Percentiles rank a stretch among this genome's conserved stretches.
phyloP scores from a whole-genome alignment of 1,140 invertebrate species.

The Heliconius hewitsoni region DNA sequence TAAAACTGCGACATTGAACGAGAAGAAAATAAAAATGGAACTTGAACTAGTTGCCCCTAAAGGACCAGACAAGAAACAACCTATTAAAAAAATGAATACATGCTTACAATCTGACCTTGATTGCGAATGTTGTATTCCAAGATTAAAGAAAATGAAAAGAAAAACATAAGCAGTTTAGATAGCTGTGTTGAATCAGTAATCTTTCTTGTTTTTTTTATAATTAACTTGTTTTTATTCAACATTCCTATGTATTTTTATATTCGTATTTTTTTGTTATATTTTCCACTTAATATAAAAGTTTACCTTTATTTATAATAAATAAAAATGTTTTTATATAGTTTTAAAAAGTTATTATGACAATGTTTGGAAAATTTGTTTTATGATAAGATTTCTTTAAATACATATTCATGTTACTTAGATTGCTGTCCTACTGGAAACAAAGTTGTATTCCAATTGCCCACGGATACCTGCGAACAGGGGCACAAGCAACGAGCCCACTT shows the following conservation, averaged over 20 bases:
- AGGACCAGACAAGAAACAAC: constrained; percentile 60
- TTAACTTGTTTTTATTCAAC: not conserved
- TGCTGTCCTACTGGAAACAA: constrained; percentile 75
- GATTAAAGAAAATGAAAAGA: constrained; percentile 45
- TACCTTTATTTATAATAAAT: too few species aligned
- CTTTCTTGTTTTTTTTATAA: not conserved
- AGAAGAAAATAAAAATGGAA: constrained; percentile 71
- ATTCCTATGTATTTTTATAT: not conserved
- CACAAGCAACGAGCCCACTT: constrained; percentile 70
- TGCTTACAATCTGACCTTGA: constrained; percentile 66
- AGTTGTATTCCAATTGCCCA: constrained; percentile 71
- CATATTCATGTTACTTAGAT: constrained; percentile 62
- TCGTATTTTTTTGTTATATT: too few species aligned
- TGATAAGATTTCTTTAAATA: constrained; percentile 20
- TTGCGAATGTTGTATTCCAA: constrained; percentile 60
- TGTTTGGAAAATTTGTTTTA: not conserved
- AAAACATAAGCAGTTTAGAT: not conserved
- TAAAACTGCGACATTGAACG: constrained; percentile 72
- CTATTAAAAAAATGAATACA: constrained; percentile 56
- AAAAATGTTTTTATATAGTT: not conserved
- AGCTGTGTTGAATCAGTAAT: not conserved
- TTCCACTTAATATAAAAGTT: too few species aligned
- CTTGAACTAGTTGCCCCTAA: constrained; percentile 71
- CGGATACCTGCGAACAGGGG: constrained; percentile 58
- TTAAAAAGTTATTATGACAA: not conserved